Percentiles rank a stretch among this genome's conserved stretches.
These are phyloP conservation scores for Hipposideros larvatus DNA, from an alignment of 2,797 vertebrate species.

Conservation along the genomic window DNA sequence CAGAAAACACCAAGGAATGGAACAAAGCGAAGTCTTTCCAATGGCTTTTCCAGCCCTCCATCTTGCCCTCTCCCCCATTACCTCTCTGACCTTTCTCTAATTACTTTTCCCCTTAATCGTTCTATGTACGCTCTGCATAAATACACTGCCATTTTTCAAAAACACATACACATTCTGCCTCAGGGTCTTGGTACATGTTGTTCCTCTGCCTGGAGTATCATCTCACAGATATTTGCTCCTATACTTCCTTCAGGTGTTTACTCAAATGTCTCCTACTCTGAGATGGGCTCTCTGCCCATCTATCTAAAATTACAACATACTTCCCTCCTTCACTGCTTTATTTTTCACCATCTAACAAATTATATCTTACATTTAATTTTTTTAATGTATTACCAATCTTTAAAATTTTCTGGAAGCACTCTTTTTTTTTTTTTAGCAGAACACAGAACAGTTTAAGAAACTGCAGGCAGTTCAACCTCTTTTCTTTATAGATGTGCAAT, in stretches of 20 bases:
- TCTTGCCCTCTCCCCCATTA: not conserved
- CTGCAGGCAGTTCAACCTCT: not conserved
- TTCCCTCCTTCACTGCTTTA: not conserved
- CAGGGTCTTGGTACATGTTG: not conserved
- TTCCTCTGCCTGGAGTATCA: not conserved
- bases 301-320: slow-evolving; percentile 37
- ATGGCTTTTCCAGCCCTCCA: not conserved
- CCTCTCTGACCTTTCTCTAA: not conserved
- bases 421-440: not conserved
- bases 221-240: not conserved
- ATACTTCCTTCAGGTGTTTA: not conserved
- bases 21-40: not conserved
- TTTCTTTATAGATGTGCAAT: not conserved
- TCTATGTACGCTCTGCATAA: not conserved
- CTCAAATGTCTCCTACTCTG: not conserved
- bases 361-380: not conserved
- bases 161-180: not conserved
- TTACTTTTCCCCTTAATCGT: not conserved
- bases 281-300: not conserved
- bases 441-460: slow-evolving; percentile 29
- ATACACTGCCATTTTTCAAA: not conserved
- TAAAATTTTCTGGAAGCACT: slow-evolving; percentile 9
- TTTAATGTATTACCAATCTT: not conserved
- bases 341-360: slow-evolving; percentile 20
- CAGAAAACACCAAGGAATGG: not conserved